Evolutionary conservation across 2,888 invertebrate genomes (phyloP).

Genomic region (Eristalinus sepulchralis): DNA sequence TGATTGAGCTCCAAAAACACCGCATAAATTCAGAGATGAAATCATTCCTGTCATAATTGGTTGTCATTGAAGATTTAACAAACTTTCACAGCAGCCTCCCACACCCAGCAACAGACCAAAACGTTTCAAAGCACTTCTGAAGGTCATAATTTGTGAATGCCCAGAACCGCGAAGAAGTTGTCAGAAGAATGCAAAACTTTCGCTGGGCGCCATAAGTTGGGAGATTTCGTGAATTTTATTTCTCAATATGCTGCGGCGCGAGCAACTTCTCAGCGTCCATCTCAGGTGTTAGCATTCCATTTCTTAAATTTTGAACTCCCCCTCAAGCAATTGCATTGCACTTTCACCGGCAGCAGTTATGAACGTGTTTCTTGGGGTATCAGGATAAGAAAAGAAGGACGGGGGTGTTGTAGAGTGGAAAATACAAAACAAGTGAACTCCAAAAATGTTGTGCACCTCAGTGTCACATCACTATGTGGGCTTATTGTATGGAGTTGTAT

Average conservation of each 20-base stretch:
- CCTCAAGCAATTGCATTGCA: constrained; percentile 1
- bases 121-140: constrained; percentile 11
- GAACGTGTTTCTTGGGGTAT: background rate
- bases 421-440: too few species aligned
- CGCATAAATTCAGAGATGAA: too few species aligned
- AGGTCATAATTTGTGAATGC: constrained; percentile 28
- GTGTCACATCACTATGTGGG: too few species aligned
- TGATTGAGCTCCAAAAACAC: too few species aligned
- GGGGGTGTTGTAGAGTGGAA: background rate
- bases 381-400: background rate
- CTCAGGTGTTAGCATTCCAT: constrained; percentile 2
- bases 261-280: background rate
- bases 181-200: constrained; percentile 18
- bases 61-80: constrained; percentile 9
- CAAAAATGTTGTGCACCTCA: too few species aligned
- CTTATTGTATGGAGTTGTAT: too few species aligned
- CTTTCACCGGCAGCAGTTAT: background rate
- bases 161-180: background rate
- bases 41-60: too few species aligned
- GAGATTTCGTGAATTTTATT: constrained; percentile 1
- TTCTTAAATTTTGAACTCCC: constrained; percentile 3
- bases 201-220: constrained; percentile 31
- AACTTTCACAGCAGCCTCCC: background rate
- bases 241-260: background rate
- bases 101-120: constrained; percentile 20